phyloP scores from a whole-genome alignment of 1,140 invertebrate genomes.

The Metaphire vulgaris region DNA sequence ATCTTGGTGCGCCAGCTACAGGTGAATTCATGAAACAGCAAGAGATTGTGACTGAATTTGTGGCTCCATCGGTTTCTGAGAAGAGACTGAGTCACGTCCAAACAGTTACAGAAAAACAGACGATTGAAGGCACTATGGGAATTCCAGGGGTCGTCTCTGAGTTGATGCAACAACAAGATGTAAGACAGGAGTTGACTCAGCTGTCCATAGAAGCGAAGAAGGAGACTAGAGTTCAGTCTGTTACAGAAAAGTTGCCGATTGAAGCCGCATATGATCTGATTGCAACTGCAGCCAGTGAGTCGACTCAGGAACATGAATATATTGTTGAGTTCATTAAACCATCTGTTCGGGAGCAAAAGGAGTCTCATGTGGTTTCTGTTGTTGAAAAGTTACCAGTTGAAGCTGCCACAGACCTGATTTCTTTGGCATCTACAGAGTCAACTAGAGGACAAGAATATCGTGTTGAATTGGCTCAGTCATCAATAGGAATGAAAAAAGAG shows the following conservation, averaged over 20 bases:
- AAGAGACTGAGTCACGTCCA: not conserved
- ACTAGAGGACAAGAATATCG: not conserved
- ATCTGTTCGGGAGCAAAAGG: not conserved
- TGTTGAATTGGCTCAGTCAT: constrained; percentile 3
- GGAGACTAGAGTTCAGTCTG: not conserved
- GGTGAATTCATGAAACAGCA: not conserved
- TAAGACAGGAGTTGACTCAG: not conserved
- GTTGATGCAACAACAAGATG: not conserved
- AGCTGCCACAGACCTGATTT: not conserved
- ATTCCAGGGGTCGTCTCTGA: constrained; percentile 1
- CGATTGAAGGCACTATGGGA: not conserved
- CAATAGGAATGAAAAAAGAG: constrained; percentile 9
- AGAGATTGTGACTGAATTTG: not conserved
- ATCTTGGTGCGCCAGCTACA: not conserved
- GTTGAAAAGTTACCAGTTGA: not conserved
- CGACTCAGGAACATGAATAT: not conserved
- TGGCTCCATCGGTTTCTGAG: not conserved
- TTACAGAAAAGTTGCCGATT: not conserved
- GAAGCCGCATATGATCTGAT: constrained; percentile 11
- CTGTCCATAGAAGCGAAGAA: constrained; percentile 11
- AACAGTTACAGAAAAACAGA: not conserved
- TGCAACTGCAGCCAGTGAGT: constrained; percentile 3
- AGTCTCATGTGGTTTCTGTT: not conserved
- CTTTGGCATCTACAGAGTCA: not conserved
- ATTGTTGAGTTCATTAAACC: not conserved